Evolutionary conservation across 2,113 vertebrate species (phyloP).

Genomic region (Hylia prasina): DNA sequence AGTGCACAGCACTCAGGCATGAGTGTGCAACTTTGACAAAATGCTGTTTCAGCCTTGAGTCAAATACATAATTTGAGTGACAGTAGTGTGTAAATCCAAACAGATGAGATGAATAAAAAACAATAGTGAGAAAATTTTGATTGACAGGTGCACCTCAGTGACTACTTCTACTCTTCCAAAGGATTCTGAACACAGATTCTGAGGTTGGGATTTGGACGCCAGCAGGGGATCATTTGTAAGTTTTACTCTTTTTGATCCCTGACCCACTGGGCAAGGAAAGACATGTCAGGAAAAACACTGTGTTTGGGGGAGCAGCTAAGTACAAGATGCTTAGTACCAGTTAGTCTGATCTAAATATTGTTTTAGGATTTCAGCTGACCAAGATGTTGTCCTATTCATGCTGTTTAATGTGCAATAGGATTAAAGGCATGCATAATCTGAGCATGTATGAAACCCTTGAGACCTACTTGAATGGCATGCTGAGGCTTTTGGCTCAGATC

Average conservation of each 20-base stretch:
- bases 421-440: slow-evolving; percentile 57
- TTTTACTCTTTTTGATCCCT: slow-evolving; percentile 60
- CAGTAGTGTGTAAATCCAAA: background rate
- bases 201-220: slow-evolving; percentile 38
- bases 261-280: slow-evolving; percentile 48
- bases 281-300: slow-evolving; percentile 30
- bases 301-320: slow-evolving; percentile 38
- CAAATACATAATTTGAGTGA: background rate
- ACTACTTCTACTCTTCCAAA: background rate
- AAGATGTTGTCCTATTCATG: slow-evolving; percentile 63
- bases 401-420: slow-evolving; percentile 66
- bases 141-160: background rate
- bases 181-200: slow-evolving; percentile 13
- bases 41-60: background rate
- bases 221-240: slow-evolving; percentile 51
- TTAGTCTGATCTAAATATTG: slow-evolving; percentile 60
- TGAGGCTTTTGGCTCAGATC: slow-evolving; percentile 52
- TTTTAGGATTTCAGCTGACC: slow-evolving; percentile 65
- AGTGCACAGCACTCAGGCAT: background rate
- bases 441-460: slow-evolving; percentile 53
- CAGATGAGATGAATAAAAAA: background rate
- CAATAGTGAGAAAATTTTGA: background rate
- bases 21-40: background rate
- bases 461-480: slow-evolving; percentile 28
- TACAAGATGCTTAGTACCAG: slow-evolving; percentile 52